Evolutionary conservation across 2,888 invertebrate species (phyloP).

Genomic region (Dasysyrphus albostriatus): DNA sequence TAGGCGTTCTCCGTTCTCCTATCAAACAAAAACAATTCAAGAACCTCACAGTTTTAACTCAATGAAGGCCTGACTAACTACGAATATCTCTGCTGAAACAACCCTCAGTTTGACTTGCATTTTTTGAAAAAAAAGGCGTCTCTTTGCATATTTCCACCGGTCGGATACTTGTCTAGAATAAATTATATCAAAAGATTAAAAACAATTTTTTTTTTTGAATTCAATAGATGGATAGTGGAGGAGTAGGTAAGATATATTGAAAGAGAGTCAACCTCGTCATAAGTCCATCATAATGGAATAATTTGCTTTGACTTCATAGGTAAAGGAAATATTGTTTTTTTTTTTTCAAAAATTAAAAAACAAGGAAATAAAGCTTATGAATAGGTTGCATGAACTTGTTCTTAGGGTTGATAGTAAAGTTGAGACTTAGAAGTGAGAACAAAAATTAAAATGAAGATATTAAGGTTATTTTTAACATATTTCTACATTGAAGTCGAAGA

Average conservation of each 20-base stretch:
- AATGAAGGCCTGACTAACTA: conserved; percentile 31
- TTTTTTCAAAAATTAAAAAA: not conserved
- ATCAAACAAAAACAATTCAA: conserved; percentile 22
- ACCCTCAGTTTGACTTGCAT: conserved; percentile 51
- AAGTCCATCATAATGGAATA: conserved; percentile 43
- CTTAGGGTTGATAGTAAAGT: too few relatives aligned
- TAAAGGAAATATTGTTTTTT: not conserved
- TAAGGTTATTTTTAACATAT: too few relatives aligned
- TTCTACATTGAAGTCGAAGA: too few relatives aligned
- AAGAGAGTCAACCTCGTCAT: conserved; percentile 49
- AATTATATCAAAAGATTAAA: conserved; percentile 61
- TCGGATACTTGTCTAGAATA: conserved; percentile 72
- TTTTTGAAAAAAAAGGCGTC: conserved; percentile 64
- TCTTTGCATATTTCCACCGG: conserved; percentile 66
- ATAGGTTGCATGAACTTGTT: not conserved
- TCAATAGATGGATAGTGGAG: conserved; percentile 13
- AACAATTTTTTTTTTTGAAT: conserved; percentile 9
- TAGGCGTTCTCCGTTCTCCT: conserved; percentile 54
- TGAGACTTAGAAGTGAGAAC: too few relatives aligned
- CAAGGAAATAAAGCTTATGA: not conserved
- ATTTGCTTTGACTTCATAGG: conserved; percentile 11
- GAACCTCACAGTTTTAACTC: not conserved
- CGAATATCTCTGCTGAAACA: not conserved
- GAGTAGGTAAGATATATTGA: not conserved
- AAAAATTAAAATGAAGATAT: too few relatives aligned